Conservation (phyloP, 1,140 invertebrate species). For the Pteromalus puparum region DNA sequence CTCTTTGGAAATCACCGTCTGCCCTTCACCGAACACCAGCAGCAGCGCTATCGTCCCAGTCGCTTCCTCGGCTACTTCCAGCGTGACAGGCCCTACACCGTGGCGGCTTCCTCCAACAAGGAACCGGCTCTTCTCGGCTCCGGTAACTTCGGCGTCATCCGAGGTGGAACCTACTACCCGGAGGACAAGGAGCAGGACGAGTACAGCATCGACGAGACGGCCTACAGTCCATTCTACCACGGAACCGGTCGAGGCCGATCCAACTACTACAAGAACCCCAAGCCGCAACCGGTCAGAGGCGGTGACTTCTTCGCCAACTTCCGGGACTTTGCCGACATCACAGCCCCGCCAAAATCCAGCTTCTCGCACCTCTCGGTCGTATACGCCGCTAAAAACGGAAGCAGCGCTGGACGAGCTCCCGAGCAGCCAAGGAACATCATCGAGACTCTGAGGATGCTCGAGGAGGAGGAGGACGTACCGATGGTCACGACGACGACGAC, state of each 20-base stretch:
- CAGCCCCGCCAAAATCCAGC: conserved; percentile 85
- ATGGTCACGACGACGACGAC: conserved; percentile 58
- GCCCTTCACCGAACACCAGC: conserved; percentile 67
- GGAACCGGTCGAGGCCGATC: conserved; percentile 81
- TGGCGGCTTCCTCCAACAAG: conserved; percentile 60
- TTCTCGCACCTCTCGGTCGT: conserved; percentile 89
- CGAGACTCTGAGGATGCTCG: conserved; percentile 84
- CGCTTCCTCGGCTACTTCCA: conserved; percentile 72
- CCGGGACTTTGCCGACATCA: conserved; percentile 91
- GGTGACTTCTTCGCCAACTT: conserved; percentile 86
- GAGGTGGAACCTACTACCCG: conserved; percentile 89
- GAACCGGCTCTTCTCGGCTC: conserved; percentile 82
- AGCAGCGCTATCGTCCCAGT: conserved; percentile 70
- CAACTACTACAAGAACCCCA: conserved; percentile 76
- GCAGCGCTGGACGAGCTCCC: conserved; percentile 71
- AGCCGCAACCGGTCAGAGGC: conserved; percentile 69
- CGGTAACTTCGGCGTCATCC: conserved; percentile 91
- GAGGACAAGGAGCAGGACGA: conserved; percentile 77
- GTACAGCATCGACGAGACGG: conserved; percentile 71
- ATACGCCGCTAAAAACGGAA: conserved; percentile 85
- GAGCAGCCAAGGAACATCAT: conserved; percentile 88
- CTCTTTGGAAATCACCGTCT: conserved; percentile 71
- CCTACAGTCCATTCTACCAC: conserved; percentile 80
- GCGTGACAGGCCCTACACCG: conserved; percentile 68
- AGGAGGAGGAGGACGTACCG: conserved; percentile 75